phyloP scores from a whole-genome alignment of 2,113 vertebrate genomes.

The Cariama cristata region DNA sequence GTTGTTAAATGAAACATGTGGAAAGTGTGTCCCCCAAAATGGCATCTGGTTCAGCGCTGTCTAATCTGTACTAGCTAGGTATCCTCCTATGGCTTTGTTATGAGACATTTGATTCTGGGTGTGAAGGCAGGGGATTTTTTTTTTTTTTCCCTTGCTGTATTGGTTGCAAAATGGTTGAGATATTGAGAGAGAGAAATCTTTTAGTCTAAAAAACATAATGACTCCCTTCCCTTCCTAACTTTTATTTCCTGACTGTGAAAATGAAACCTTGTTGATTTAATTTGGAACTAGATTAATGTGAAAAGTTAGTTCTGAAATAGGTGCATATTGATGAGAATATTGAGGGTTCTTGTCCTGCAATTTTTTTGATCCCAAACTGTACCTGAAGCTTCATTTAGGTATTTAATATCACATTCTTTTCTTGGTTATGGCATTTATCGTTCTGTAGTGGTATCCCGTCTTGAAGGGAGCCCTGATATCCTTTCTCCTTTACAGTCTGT shows the following conservation, averaged over 20 bases:
- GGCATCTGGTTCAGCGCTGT: not conserved
- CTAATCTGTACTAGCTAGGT: not conserved
- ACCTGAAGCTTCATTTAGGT: not conserved
- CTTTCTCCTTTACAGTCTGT: not conserved
- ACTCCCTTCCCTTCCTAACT: not conserved
- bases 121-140: not conserved
- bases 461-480: not conserved
- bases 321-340: not conserved
- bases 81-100: not conserved
- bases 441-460: not conserved
- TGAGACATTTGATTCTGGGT: not conserved
- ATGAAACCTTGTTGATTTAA: not conserved
- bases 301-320: not conserved
- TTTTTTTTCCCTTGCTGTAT: not conserved
- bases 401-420: not conserved
- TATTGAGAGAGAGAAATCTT: not conserved
- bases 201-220: not conserved
- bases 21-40: not conserved
- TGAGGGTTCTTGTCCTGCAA: not conserved
- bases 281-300: not conserved
- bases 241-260: not conserved
- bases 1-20: conserved; percentile 1
- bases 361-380: not conserved
- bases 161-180: not conserved
- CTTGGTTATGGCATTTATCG: not conserved